Evolutionary conservation across 2,113 vertebrate genomes (phyloP), one percentile per base, ranked within the genome.

Genomic region (Felis catus): DNA sequence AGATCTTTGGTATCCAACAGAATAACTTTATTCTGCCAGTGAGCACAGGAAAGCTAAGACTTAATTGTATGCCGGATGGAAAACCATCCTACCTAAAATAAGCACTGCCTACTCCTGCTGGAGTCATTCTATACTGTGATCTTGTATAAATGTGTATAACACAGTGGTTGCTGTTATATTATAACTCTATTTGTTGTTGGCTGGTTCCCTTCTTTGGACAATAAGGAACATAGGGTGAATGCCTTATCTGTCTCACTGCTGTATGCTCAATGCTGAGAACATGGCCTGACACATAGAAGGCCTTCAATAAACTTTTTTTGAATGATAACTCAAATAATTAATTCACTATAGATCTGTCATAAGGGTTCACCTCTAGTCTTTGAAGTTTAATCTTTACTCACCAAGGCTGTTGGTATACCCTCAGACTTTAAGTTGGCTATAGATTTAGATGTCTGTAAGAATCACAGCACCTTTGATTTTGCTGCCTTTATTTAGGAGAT

Each of bases 1-100:
- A 68, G 31, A 71, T 91, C 25, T 68, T n/a, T 70, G 5, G 23
- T 61, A n/a, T 33, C 36, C 45, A 94, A 53, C 4, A 45, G 31
- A 92, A 73, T 96, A 48, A 65, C 19, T 82, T 70, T 90, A 65
- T 93, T 91, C 81, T 82, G 51, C 82, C 65, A 36, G 11, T 21
- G 55, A 83, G 23, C 31, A n/a, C 2, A 36, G 14, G 36, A 73
- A 58, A 89, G 15, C 5, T 45, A 58, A 61, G 23, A 29, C 19
- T 79, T 55, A 23, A 89, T 53, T 70, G 0, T 91, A 27, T 63
- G 15, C 4, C 65, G 68, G 12, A 14, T 41, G 16, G 68, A 74
- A 92, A 74, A 39, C 1, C 3, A 66, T n/a, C 12, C 33, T 45
- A 23, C n/a, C 55, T 31, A 10, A n/a, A 25, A 3, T 3, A n/a